Evolutionary conservation across 2,113 vertebrate genomes (phyloP).

Genomic region (Siniperca chuatsi): DNA sequence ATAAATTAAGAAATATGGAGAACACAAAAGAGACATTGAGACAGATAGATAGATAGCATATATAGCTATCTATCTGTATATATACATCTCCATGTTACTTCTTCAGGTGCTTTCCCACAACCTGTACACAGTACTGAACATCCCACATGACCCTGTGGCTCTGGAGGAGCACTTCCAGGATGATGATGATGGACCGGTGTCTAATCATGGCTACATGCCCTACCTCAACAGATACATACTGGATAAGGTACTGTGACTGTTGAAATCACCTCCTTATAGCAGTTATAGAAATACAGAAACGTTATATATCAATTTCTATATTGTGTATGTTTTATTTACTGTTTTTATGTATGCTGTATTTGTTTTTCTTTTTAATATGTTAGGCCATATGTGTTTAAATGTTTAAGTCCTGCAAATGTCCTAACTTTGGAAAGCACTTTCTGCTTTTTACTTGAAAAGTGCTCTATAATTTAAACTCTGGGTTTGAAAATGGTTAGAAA

Average conservation of each 20-base stretch:
- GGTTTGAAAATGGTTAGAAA: no score
- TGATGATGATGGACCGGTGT: slow-evolving; percentile 86
- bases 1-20: slow-evolving; percentile 28
- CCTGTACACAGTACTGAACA: slow-evolving; percentile 87
- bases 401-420: background rate
- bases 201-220: slow-evolving; percentile 88
- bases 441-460: no score
- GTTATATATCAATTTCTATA: background rate
- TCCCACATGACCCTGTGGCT: slow-evolving; percentile 84
- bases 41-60: no score
- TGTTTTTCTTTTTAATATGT: background rate
- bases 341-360: background rate
- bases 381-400: background rate
- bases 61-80: background rate
- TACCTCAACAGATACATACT: slow-evolving; percentile 88
- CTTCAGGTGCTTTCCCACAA: slow-evolving; percentile 87
- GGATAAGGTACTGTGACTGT: slow-evolving; percentile 77
- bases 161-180: slow-evolving; percentile 88
- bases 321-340: background rate
- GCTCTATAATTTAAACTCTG: no score
- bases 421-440: background rate
- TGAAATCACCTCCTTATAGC: background rate
- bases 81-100: background rate
- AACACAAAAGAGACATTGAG: background rate
- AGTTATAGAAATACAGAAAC: background rate